These are phyloP conservation scores for Netelia virgata DNA, from an alignment of 2,888 invertebrate species.

Conservation along the genomic window DNA sequence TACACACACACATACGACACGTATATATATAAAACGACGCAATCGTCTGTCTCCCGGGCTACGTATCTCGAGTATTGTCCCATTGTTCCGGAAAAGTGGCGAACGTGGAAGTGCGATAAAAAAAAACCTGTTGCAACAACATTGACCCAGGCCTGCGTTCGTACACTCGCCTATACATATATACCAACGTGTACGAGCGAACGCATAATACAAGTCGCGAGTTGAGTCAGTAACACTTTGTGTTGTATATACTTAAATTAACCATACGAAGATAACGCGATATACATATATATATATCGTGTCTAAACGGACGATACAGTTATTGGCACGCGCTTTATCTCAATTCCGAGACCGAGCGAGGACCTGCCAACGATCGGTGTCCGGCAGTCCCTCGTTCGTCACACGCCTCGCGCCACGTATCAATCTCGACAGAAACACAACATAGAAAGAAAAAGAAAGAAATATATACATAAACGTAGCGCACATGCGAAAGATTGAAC, in stretches of 20 bases:
- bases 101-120: constrained; percentile 65
- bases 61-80: constrained; percentile 69
- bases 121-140: constrained; percentile 47
- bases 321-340: constrained; percentile 3
- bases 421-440: constrained; percentile 36
- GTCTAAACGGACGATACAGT: neutral
- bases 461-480: neutral
- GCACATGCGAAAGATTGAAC: constrained; percentile 42
- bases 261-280: constrained; percentile 27
- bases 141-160: neutral
- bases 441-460: constrained; percentile 2
- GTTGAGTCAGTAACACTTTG: constrained; percentile 61
- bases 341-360: constrained; percentile 15
- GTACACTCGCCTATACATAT: neutral
- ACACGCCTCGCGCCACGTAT: constrained; percentile 1
- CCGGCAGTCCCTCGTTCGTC: neutral
- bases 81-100: constrained; percentile 81
- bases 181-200: neutral
- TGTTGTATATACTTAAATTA: constrained; percentile 50
- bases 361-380: neutral
- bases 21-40: constrained; percentile 35
- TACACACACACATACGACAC: neutral
- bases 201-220: constrained; percentile 12
- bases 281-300: neutral
- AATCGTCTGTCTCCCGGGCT: constrained; percentile 52